phyloP scores from a whole-genome alignment of 2,113 vertebrate genomes.

The Paedocypris sp. region DNA sequence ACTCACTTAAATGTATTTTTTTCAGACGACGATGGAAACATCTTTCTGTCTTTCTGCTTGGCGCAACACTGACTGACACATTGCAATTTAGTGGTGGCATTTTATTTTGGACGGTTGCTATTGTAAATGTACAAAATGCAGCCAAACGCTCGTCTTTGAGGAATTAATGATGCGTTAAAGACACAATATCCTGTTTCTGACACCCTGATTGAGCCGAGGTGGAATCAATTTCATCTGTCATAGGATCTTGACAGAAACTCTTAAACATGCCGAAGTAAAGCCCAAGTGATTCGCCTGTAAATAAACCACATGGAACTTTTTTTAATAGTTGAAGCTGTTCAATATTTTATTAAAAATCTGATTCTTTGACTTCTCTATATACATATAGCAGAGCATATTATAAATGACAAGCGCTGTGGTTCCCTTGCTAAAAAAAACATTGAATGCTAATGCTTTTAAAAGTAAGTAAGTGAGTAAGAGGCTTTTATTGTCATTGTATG shows the following conservation, averaged over 20 bases:
- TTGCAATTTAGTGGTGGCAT: slow-evolving; percentile 6
- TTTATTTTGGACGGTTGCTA: slow-evolving; percentile 12
- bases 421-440: no score
- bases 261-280: slow-evolving; percentile 2
- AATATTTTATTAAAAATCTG: no score
- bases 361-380: no score
- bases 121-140: neutral
- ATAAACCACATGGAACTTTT: no score
- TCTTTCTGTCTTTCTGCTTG: neutral
- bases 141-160: slow-evolving; percentile 9
- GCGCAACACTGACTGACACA: neutral
- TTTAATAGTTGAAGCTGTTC: no score
- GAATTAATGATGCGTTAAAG: slow-evolving; percentile 20
- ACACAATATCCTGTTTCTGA: slow-evolving; percentile 19
- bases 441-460: no score
- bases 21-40: slow-evolving; percentile 6
- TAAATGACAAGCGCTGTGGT: no score
- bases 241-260: neutral
- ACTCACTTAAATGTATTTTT: neutral
- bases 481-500: no score
- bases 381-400: no score
- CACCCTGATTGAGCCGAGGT: slow-evolving; percentile 11
- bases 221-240: slow-evolving; percentile 21
- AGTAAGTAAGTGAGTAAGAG: no score
- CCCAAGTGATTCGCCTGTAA: neutral